Base-by-base conservation (phyloP, 2,888 invertebrate genomes). In the Callinectes sapidus region DNA sequence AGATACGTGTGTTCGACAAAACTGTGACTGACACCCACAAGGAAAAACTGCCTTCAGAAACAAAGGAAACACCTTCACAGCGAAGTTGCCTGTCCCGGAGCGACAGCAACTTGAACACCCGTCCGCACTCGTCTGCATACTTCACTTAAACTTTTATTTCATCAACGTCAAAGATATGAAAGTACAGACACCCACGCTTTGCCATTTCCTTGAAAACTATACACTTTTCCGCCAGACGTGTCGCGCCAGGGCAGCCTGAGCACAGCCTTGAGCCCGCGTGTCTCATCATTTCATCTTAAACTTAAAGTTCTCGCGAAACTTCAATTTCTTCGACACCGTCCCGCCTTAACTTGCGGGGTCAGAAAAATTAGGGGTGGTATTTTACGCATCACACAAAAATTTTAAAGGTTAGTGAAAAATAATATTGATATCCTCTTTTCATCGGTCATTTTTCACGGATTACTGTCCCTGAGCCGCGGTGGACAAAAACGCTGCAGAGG, bases 1-100 rank as follows among this genome's bases (percentile, higher is more conserved):
- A 71, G 71, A 71, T 71, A 71, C 71, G n/a, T 6, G 71, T 71
- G 71, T 71, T 71, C 71, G 71, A 71, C 71, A 71, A 71, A 71
- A 71, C 71, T 71, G 71, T 71, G 71, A 71, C 28, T 71, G 71
- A 71, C 71, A 71, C 71, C 10, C 8, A 71, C 10, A 28, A 71
- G 28, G 71, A 71, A 71, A 71, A 71, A n/a, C n/a, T 28, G 23
- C 28, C 71, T 71, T 10, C n/a, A 71, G 13, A 71, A 71, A 28
- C 28, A 71, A 71, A 28, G 3, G 13, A 71, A 71, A 28, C 71
- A 10, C 71, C 71, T 28, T 71, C 28, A 3, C 10, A 71, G 1
- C n/a, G 28, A n/a, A 28, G 71, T 71, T 28, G 61, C 28, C 61
- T 71, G 71, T 71, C 71, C 28, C 23, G 71, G 71, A n/a, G n/a